These are phyloP conservation scores for Mythimna ferrago DNA, from an alignment of 2,888 invertebrate species.

Conservation along the genomic window DNA sequence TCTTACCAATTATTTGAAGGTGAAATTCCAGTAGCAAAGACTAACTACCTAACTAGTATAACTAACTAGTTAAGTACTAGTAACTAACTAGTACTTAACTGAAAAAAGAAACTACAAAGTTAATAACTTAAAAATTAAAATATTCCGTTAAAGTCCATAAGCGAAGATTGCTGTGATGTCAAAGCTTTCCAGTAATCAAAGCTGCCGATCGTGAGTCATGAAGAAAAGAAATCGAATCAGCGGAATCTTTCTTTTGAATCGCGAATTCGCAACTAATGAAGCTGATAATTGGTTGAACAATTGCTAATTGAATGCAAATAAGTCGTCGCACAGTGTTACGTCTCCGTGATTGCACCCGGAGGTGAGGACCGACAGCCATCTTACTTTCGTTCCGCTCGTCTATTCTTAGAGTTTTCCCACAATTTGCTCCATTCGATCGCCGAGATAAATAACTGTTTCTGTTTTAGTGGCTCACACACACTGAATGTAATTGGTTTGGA, in stretches of 20 bases:
- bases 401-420: slow-evolving; percentile 83
- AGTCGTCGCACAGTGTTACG: slow-evolving; percentile 49
- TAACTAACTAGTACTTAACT: background rate
- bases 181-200: slow-evolving; percentile 13
- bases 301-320: slow-evolving; percentile 59
- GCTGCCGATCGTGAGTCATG: background rate
- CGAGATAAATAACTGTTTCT: slow-evolving; percentile 68
- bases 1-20: slow-evolving; percentile 37
- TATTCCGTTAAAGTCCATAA: background rate
- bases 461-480: slow-evolving; percentile 51
- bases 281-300: slow-evolving; percentile 48
- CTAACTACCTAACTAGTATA: too few species aligned
- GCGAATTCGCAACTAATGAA: slow-evolving; percentile 33
- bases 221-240: slow-evolving; percentile 21
- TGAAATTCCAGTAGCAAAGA: slow-evolving; percentile 9
- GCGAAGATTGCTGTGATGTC: background rate
- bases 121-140: background rate
- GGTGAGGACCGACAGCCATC: slow-evolving; percentile 70
- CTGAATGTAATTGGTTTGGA: slow-evolving; percentile 39
- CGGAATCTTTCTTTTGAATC: slow-evolving; percentile 28
- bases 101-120: slow-evolving; percentile 7
- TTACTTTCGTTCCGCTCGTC: slow-evolving; percentile 83
- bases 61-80: too few species aligned
- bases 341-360: slow-evolving; percentile 64
- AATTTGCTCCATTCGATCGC: slow-evolving; percentile 77